Base-by-base conservation (phyloP, 2,797 vertebrate genomes). In the Brotula barbata region DNA sequence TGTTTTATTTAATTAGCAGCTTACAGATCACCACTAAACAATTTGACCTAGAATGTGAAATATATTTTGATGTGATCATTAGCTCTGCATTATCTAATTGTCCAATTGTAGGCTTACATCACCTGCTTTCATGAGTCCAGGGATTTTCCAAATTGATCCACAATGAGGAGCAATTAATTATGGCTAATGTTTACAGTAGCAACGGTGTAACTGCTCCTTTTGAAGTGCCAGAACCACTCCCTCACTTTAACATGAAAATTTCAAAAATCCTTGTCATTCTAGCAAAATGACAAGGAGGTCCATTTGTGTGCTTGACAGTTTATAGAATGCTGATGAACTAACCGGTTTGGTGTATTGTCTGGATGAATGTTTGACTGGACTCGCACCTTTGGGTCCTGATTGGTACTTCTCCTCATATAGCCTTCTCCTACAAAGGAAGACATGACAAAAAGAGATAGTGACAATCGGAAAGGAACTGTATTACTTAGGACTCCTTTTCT, bases 291-390 rank as follows among this genome's bases (percentile, higher is more conserved):
- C 17, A 33, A 12, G 15, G 25, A 46, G 25, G 44, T 49, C 56
- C 17, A 58, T 43, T 58, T 49, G 42, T 59, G 16, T 1, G 12
- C 20, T 44, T 14, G 19, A 53, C 39, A 34, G 25, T 49, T 5
- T 60, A 39, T 43, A 42, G 16, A 3, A 14, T 6, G 36, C 15
- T 16, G 17, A 52, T 23, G 22, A 81, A 89, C 93, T 92, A 85
- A 96, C 95, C 87, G 52, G 85, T 64, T 64, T 75, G 66, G 71
- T 80, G 25, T 89, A 86, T 31, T 82, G 89, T 65, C 85, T 89
- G 58, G 86, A 67, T 17, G 49, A 70, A 12, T 39, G 83, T 73
- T 84, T 75, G 57, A 89, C 72, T 19, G 88, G 92, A 85, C 69
- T 40, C 46, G 90, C 91, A 43, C 83, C 59, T 39, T 68, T 14